These are phyloP conservation scores for Hymenochirus boettgeri DNA, from an alignment of 2,113 vertebrate species.

Conservation along the genomic window DNA sequence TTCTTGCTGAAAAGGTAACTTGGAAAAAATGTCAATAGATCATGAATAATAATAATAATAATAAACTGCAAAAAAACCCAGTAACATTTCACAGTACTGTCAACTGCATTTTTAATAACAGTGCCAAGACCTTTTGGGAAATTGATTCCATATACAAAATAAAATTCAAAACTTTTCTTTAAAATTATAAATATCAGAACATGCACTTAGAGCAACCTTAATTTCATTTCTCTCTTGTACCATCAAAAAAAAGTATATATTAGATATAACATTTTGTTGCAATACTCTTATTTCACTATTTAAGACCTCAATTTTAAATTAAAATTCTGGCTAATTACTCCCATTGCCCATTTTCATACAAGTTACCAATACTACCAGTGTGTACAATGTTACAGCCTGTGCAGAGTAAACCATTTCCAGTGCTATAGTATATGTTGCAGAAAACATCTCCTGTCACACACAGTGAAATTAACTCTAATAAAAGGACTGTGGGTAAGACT, in stretches of 20 bases:
- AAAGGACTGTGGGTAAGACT: conserved; percentile 24
- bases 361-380: conserved; percentile 52
- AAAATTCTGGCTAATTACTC: conserved; percentile 13
- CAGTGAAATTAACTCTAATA: conserved; percentile 20
- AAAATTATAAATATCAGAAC: conserved; percentile 74
- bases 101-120: conserved; percentile 1
- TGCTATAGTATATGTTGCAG: neutral
- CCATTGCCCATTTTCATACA: conserved; percentile 38
- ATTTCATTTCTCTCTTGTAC: conserved; percentile 56
- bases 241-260: conserved; percentile 56
- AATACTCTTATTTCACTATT: conserved; percentile 25
- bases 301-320: conserved; percentile 28
- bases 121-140: neutral
- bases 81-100: conserved; percentile 14
- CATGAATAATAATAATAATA: too few species aligned
- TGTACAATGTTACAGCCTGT: conserved; percentile 29
- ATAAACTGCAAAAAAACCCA: too few species aligned
- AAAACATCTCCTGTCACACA: conserved; percentile 1
- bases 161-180: conserved; percentile 47
- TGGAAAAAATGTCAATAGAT: neutral
- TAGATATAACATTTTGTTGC: conserved; percentile 50
- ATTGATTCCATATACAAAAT: conserved; percentile 62
- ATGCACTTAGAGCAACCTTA: conserved; percentile 47
- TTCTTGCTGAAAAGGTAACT: neutral
- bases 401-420: conserved; percentile 22